These are phyloP conservation scores for Tethea ocularis DNA, from an alignment of 2,888 invertebrate genomes.

Conservation along the genomic window DNA sequence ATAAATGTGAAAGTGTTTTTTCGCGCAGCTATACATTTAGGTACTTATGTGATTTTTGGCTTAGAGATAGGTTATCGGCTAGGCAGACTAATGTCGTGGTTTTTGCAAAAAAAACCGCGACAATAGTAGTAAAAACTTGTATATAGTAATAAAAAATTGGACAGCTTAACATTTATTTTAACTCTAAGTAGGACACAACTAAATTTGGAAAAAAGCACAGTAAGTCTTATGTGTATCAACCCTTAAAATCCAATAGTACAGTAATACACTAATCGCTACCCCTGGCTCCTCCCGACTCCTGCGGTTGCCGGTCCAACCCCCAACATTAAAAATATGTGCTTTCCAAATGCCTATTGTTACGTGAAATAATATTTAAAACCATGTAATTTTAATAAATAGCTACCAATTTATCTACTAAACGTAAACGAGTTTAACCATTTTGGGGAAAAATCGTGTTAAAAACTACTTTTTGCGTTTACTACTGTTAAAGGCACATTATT, in stretches of 20 bases:
- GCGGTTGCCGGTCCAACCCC: constrained; percentile 61
- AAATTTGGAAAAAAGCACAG: too few species aligned
- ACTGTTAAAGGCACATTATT: background rate
- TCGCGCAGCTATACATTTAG: too few species aligned
- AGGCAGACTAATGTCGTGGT: too few species aligned
- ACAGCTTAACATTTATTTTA: too few species aligned
- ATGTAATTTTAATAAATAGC: constrained; percentile 72
- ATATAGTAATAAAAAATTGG: too few species aligned
- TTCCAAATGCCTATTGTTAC: constrained; percentile 69
- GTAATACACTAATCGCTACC: constrained; percentile 45
- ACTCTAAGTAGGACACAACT: too few species aligned
- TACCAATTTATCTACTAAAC: constrained; percentile 65
- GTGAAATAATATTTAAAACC: constrained; percentile 54
- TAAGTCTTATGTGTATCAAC: background rate
- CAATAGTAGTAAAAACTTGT: too few species aligned
- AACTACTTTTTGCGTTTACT: background rate
- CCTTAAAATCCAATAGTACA: constrained; percentile 17
- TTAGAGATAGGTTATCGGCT: too few species aligned
- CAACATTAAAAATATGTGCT: constrained; percentile 50
- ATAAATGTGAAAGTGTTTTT: too few species aligned
- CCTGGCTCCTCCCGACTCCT: constrained; percentile 44
- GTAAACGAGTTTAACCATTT: constrained; percentile 22
- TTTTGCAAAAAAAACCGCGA: too few species aligned
- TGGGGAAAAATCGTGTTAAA: background rate
- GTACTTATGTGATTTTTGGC: too few species aligned